Evolutionary conservation across 2,113 vertebrate genomes (phyloP), one percentile per base, ranked within the genome.

Genomic region (Hystrix cristata): DNA sequence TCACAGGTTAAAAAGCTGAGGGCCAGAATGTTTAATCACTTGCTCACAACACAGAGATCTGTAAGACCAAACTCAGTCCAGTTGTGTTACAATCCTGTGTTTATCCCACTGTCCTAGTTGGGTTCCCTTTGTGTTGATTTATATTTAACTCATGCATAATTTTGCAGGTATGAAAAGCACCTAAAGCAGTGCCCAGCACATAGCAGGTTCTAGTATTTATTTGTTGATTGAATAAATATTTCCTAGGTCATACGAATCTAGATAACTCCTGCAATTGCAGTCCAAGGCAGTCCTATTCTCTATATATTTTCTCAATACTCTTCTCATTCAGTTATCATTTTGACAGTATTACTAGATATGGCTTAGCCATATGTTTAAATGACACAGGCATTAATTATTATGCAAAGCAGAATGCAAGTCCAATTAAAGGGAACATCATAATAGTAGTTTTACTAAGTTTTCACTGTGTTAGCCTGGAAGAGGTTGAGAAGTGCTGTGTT

Each of bases 361-460:
- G 27, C 19, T 91, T 87, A 76, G 4, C 57, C 46, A 79, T 74
- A 82, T 87, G 62, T 82, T 9, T 86, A 95, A 86, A 62, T 90
- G 59, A 65, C 7, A 51, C 0, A 38, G 64, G 48, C 76, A 87
- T 78, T 79, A 85, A 96, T 92, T 84, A 76, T 96, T 85, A 88
- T 96, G 78, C 71, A 97, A 91, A 95, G 29, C 31, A 81, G 57
- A 83, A 95, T 76, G 60, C 65, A 92, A 92, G 69, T 91, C 72
- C 59, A 96, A 79, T 88, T 87, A 90, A 90, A 92, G 55, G 10
- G 46, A 82, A 29, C 25, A 53, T 55, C 43, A 25, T 67, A 48
- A 80, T 53, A 51, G 72, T n/a, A 29, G 34, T 89, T 94, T 87
- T 85, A 87, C 55, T 57, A 79, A 90, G 62, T 76, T 90, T 93